A percentile compares a stretch with the other conserved stretches of the same genome.
phyloP scores from a whole-genome alignment of 2,113 vertebrate species.

The Corythoichthys haematopterus region DNA sequence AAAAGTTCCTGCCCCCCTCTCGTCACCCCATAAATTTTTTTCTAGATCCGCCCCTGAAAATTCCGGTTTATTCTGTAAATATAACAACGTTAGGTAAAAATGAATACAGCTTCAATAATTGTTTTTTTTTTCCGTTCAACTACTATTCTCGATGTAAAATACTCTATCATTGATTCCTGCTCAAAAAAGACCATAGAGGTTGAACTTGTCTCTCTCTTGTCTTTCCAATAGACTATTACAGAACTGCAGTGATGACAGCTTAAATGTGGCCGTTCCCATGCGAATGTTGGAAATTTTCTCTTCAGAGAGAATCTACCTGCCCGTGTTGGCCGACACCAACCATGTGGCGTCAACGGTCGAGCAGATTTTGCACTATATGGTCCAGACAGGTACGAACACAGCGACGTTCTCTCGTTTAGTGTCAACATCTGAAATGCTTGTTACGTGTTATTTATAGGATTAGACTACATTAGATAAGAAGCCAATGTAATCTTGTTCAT shows the following conservation, averaged over 20 bases:
- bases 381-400: conserved; percentile 84
- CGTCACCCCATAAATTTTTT: too few relatives aligned
- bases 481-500: too few relatives aligned
- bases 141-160: too few relatives aligned
- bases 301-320: conserved; percentile 85
- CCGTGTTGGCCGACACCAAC: conserved; percentile 80
- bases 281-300: conserved; percentile 96
- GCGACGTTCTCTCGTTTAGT: background rate
- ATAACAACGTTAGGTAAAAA: too few relatives aligned
- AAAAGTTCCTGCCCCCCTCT: too few relatives aligned
- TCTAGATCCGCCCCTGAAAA: too few relatives aligned
- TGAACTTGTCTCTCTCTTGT: background rate
- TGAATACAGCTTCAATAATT: too few relatives aligned
- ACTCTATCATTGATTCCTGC: background rate
- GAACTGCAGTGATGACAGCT: conserved; percentile 79
- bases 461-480: too few relatives aligned
- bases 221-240: conserved; percentile 78
- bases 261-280: conserved; percentile 95
- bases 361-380: conserved; percentile 97
- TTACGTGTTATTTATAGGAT: background rate
- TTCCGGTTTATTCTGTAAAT: too few relatives aligned
- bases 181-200: background rate
- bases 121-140: too few relatives aligned
- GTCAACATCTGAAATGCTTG: background rate
- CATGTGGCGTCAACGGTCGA: conserved; percentile 85